These are phyloP conservation scores for Sitophilus oryzae DNA, from an alignment of 1,140 invertebrate species.

Conservation along the genomic window DNA sequence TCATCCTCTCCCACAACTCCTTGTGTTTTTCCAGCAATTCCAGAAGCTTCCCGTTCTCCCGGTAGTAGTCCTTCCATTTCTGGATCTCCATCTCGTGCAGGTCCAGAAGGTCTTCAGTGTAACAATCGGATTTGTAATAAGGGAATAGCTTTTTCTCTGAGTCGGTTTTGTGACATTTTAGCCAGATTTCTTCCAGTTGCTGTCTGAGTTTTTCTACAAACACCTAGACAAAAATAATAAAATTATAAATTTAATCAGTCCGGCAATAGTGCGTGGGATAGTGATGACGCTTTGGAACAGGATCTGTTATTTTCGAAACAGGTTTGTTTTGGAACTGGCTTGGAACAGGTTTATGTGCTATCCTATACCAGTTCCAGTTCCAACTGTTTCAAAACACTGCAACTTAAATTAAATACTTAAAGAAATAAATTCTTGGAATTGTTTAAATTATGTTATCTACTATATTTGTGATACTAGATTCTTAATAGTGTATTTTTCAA, in stretches of 20 bases:
- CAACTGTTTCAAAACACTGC: no score
- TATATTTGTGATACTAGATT: no score
- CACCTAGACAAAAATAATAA: conserved; percentile 38
- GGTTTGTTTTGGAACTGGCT: no score
- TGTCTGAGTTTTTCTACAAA: conserved; percentile 64
- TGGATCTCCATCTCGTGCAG: conserved; percentile 68
- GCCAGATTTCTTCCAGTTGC: conserved; percentile 66
- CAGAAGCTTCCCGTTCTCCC: conserved; percentile 58
- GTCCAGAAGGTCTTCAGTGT: conserved; percentile 67
- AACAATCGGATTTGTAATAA: conserved; percentile 55
- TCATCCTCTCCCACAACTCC: conserved; percentile 19
- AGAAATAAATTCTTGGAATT: no score
- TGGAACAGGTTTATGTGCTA: no score
- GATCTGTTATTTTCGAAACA: no score
- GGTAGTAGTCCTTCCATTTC: conserved; percentile 60
- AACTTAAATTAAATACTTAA: no score
- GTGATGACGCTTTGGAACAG: no score
- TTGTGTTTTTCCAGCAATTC: conserved; percentile 50
- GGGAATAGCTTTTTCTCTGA: conserved; percentile 57
- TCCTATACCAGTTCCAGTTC: no score
- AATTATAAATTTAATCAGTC: background rate
- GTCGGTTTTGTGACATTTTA: conserved; percentile 60
- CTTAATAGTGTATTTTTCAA: no score
- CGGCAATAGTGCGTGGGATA: background rate
- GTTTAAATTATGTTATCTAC: no score